phyloP scores from a whole-genome alignment of 2,113 vertebrate species.

The Theristicus caerulescens region DNA sequence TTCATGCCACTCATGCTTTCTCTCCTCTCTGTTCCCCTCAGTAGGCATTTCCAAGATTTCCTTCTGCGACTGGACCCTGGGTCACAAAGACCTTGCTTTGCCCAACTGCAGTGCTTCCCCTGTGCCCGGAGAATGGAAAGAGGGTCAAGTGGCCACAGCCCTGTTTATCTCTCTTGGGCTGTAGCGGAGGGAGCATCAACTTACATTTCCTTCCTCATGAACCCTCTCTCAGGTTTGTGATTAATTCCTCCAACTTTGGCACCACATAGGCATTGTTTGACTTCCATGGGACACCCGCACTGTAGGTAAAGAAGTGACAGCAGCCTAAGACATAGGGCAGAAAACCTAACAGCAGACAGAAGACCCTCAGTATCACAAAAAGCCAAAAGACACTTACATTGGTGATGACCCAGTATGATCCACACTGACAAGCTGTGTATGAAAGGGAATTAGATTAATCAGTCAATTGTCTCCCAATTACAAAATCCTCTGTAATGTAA shows the following conservation, averaged over 20 bases:
- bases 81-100: neutral
- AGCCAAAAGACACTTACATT: neutral
- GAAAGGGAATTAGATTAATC: neutral
- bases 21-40: neutral
- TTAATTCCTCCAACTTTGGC: neutral
- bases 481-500: neutral
- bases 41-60: neutral
- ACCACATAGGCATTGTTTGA: neutral
- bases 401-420: neutral
- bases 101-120: neutral
- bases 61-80: neutral
- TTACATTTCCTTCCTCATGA: neutral
- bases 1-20: neutral
- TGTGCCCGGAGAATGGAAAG: neutral
- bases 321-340: neutral
- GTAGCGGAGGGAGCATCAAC: neutral
- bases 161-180: neutral
- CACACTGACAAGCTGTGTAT: neutral
- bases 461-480: neutral
- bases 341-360: neutral
- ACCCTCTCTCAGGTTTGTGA: neutral
- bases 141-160: neutral
- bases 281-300: neutral
- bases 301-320: neutral
- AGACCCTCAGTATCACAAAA: neutral